Percentiles rank a stretch among this genome's conserved stretches.
Conservation (phyloP, 2,888 invertebrate genomes). For the Ormyrus rosae region DNA sequence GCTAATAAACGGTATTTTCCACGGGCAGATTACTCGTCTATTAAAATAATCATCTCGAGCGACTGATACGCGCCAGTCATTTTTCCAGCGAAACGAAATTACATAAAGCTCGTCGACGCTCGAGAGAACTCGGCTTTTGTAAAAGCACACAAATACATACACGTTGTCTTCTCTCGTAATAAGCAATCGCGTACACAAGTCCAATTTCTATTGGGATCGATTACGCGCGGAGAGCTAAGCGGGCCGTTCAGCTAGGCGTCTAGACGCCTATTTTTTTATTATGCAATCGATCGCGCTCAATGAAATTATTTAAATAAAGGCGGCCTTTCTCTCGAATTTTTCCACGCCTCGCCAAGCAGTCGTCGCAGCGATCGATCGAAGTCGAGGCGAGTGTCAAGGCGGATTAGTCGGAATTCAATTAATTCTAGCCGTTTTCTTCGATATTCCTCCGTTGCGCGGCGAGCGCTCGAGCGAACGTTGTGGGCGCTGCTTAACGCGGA, state of each 20-base stretch:
- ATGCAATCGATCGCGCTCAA: too few relatives aligned
- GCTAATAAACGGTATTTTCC: not conserved
- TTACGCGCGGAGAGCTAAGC: too few relatives aligned
- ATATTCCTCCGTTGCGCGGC: not conserved
- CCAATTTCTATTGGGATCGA: too few relatives aligned
- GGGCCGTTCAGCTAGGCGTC: too few relatives aligned
- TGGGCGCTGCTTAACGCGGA: not conserved
- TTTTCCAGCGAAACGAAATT: slow-evolving; percentile 4
- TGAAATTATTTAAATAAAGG: too few relatives aligned
- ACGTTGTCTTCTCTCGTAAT: too few relatives aligned
- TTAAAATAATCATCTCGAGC: slow-evolving; percentile 17
- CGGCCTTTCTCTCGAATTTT: slow-evolving; percentile 20
- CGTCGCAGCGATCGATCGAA: slow-evolving; percentile 5
- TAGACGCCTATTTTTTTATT: not conserved
- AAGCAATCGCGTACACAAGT: too few relatives aligned
- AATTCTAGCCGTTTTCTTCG: slow-evolving; percentile 43
- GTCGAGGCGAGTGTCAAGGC: slow-evolving; percentile 45
- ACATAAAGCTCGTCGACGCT: not conserved
- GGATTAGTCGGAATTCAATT: slow-evolving; percentile 51
- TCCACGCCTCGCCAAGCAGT: not conserved
- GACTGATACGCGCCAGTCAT: not conserved
- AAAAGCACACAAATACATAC: not conserved
- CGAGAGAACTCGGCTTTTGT: not conserved
- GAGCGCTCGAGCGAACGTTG: slow-evolving; percentile 8
- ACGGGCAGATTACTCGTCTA: not conserved